These are phyloP conservation scores for Bugula neritina DNA, from an alignment of 2,888 invertebrate species.

Conservation along the genomic window DNA sequence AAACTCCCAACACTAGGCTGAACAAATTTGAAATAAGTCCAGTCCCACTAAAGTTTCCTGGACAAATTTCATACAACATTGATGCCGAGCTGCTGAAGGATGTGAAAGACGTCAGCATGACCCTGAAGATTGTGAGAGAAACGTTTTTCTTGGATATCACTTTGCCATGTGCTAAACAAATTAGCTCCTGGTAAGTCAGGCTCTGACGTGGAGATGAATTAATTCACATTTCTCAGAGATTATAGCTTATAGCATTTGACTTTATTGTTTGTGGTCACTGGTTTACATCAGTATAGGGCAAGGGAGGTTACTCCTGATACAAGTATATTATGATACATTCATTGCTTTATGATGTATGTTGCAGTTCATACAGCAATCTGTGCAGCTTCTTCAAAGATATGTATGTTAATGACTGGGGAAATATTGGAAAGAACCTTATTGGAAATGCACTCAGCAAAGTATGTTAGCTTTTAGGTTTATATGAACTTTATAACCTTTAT, in stretches of 20 bases:
- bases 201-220: too few species aligned
- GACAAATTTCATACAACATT: background rate
- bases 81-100: background rate
- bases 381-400: constrained; percentile 22
- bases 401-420: constrained; percentile 2
- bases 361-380: constrained; percentile 2
- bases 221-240: too few species aligned
- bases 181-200: constrained; percentile 19
- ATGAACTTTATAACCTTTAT: too few species aligned
- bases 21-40: background rate
- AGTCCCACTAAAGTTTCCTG: background rate
- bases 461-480: too few species aligned
- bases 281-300: too few species aligned
- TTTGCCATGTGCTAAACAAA: constrained; percentile 18
- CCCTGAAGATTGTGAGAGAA: constrained; percentile 16
- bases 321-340: too few species aligned
- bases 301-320: too few species aligned
- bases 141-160: constrained; percentile 17
- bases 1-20: background rate
- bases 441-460: too few species aligned
- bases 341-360: background rate
- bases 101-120: background rate
- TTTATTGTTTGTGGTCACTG: too few species aligned
- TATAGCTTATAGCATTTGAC: too few species aligned
- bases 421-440: background rate